phyloP scores from a whole-genome alignment of 2,888 invertebrate species.

The Synanthedon myopaeformis region DNA sequence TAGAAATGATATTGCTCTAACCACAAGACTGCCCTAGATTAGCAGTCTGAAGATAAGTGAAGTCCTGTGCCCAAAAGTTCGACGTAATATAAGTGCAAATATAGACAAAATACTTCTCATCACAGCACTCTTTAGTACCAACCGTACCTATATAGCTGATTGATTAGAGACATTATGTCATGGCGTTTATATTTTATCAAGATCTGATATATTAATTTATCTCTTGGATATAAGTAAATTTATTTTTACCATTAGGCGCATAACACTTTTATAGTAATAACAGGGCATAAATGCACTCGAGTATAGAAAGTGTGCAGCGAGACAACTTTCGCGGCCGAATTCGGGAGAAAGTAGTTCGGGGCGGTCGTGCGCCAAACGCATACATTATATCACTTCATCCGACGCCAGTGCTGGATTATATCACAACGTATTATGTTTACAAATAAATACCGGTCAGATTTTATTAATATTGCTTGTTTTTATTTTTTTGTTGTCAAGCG shows the following conservation, averaged over 20 bases:
- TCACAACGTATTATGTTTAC: conserved; percentile 22
- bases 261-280: background rate
- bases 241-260: background rate
- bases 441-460: background rate
- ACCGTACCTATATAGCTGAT: no score
- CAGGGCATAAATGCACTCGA: conserved; percentile 33
- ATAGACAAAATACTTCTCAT: no score
- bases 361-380: conserved; percentile 28
- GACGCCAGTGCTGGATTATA: conserved; percentile 45
- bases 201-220: no score
- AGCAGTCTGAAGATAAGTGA: no score
- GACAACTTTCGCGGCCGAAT: conserved; percentile 70
- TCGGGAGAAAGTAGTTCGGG: conserved; percentile 67
- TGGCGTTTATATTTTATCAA: no score
- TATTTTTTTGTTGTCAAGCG: conserved; percentile 23
- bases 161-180: no score
- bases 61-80: no score
- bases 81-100: no score
- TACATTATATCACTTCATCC: conserved; percentile 65
- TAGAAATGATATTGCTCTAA: no score
- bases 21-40: no score
- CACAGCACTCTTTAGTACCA: no score
- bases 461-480: background rate
- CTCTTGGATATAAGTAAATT: no score
- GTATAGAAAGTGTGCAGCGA: conserved; percentile 62